Evolutionary conservation across 2,113 vertebrate genomes (phyloP).

Genomic region (Orientallactaga bullata): DNA sequence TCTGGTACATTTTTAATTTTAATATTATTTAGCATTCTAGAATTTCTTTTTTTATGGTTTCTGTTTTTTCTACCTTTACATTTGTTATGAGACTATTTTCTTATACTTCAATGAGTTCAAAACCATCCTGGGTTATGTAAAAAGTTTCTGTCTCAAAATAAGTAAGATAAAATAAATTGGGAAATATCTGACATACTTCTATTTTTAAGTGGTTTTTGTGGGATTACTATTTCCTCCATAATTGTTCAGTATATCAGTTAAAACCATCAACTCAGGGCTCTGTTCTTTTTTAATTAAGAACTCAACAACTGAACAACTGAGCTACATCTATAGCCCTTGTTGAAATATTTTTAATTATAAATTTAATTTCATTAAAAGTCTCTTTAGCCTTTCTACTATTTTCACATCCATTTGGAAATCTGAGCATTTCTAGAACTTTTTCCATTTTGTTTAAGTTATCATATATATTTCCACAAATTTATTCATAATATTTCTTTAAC

Average conservation of each 20-base stretch:
- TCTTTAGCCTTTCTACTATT: slow-evolving; percentile 1
- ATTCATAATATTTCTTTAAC: slow-evolving; percentile 17
- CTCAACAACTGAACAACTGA: not conserved
- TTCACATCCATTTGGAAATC: slow-evolving; percentile 24
- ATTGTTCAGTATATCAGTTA: not conserved
- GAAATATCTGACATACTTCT: not conserved
- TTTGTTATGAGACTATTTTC: not conserved
- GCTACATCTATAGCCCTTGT: not conserved
- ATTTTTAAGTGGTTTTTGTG: not conserved
- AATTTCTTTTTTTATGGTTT: not conserved
- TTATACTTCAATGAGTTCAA: not conserved
- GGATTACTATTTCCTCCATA: not conserved
- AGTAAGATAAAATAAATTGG: slow-evolving; percentile 1
- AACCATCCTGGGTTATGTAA: not conserved
- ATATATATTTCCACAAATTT: not conserved
- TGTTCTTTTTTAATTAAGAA: not conserved
- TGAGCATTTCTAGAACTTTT: not conserved
- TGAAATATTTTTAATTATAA: slow-evolving; percentile 41
- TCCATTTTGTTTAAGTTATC: slow-evolving; percentile 7
- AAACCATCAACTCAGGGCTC: not conserved
- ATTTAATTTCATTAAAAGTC: not conserved
- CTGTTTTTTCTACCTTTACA: not conserved
- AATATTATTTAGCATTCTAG: not conserved
- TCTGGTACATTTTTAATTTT: not conserved
- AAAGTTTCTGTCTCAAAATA: not conserved